Percentiles rank a stretch among this genome's conserved stretches.
Evolutionary conservation across 2,888 invertebrate species (phyloP).

Genomic region (Danaus chrysippus): DNA sequence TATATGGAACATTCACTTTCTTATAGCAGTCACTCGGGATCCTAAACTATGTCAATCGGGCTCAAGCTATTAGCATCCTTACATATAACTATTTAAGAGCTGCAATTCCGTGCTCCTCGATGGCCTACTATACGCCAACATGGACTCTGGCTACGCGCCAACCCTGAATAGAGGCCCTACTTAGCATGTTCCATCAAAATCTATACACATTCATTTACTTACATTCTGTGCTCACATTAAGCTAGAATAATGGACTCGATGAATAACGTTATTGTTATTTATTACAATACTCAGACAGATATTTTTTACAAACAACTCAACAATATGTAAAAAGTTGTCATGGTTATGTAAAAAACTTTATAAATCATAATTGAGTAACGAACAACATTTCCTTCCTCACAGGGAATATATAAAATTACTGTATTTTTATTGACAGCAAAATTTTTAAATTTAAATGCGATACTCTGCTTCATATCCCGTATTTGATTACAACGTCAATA

Average conservation of each 20-base stretch:
- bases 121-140: constrained; percentile 11
- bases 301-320: not conserved
- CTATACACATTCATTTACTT: constrained; percentile 14
- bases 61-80: constrained; percentile 7
- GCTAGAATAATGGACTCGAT: constrained; percentile 9
- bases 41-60: constrained; percentile 1
- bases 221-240: constrained; percentile 5
- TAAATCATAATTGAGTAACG: too few species aligned
- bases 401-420: too few species aligned
- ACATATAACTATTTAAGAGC: not conserved
- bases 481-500: not conserved
- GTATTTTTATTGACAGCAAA: too few species aligned
- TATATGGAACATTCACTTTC: constrained; percentile 4
- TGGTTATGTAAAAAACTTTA: too few species aligned
- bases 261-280: constrained; percentile 5
- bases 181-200: constrained; percentile 10
- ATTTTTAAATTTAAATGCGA: too few species aligned
- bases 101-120: not conserved
- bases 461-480: not conserved
- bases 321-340: too few species aligned
- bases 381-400: too few species aligned
- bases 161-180: constrained; percentile 11
- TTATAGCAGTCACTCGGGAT: not conserved
- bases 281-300: not conserved
- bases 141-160: constrained; percentile 15